Conservation (phyloP, 2,888 invertebrate genomes). For the Ormyrus thymus region DNA sequence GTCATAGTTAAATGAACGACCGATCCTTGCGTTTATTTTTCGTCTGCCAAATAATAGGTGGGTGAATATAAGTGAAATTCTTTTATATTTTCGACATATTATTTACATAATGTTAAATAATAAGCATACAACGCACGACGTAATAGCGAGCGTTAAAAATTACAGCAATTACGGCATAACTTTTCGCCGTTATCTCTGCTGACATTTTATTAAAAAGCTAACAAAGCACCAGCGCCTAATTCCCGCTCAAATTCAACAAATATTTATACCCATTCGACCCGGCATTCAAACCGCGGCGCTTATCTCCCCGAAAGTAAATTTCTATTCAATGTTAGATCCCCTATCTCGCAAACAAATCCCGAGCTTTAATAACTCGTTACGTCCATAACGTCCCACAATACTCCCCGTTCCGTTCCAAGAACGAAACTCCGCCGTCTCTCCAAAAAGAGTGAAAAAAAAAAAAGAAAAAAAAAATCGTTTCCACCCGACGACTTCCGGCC, state of each 20-base stretch:
- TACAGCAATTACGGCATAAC: too few species aligned
- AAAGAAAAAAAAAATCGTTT: conserved; percentile 37
- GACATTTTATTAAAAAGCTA: too few species aligned
- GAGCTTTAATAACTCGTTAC: conserved; percentile 49
- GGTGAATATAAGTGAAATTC: too few species aligned
- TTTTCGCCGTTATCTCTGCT: too few species aligned
- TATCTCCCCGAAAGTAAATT: conserved; percentile 10
- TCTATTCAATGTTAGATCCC: background rate
- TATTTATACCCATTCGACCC: background rate
- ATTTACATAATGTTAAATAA: too few species aligned
- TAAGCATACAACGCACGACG: too few species aligned
- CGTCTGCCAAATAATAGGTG: too few species aligned
- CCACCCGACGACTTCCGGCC: conserved; percentile 48
- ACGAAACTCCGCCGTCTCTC: conserved; percentile 10
- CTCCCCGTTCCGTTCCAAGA: conserved; percentile 38
- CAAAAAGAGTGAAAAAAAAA: conserved; percentile 9
- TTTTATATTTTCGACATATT: too few species aligned
- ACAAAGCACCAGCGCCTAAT: background rate
- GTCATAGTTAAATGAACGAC: too few species aligned
- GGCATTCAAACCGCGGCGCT: background rate
- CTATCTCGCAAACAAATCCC: conserved; percentile 30
- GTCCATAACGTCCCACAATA: conserved; percentile 44
- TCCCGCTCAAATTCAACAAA: conserved; percentile 1
- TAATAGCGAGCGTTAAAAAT: too few species aligned
- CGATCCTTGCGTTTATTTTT: too few species aligned